These are phyloP conservation scores for Cerastoderma edule DNA, from an alignment of 2,888 invertebrate genomes.

Conservation along the genomic window DNA sequence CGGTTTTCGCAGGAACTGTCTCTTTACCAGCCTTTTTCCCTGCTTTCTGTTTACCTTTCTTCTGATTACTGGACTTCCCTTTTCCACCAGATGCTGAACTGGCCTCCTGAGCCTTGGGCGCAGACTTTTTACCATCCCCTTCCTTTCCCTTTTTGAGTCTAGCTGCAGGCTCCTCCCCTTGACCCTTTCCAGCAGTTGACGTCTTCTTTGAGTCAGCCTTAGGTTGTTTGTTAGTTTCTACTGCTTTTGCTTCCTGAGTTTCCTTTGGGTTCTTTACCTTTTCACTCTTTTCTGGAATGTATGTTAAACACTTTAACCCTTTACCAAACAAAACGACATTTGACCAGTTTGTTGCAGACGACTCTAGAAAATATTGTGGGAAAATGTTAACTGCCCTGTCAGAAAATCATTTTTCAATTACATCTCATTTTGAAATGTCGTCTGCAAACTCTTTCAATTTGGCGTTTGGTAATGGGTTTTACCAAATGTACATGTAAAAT, in stretches of 20 bases:
- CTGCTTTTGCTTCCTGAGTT: constrained; percentile 3
- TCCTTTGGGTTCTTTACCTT: too few relatives aligned
- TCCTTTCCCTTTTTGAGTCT: not conserved
- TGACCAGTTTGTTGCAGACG: too few relatives aligned
- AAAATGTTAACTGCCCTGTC: not conserved
- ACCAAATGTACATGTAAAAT: too few relatives aligned
- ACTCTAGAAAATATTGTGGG: too few relatives aligned
- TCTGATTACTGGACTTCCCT: constrained; percentile 12
- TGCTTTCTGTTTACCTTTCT: constrained; percentile 22
- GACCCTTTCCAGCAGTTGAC: not conserved
- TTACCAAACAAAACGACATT: not conserved
- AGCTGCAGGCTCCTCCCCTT: not conserved
- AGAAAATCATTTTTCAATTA: too few relatives aligned
- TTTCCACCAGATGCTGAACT: not conserved
- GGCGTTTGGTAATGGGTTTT: too few relatives aligned
- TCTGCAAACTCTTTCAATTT: too few relatives aligned
- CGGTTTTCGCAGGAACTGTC: constrained; percentile 7
- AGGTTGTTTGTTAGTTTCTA: not conserved
- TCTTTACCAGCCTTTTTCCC: constrained; percentile 9
- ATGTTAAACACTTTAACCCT: not conserved
- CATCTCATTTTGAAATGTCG: too few relatives aligned
- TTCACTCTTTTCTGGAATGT: not conserved
- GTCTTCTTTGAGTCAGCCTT: constrained; percentile 10
- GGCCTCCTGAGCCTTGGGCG: not conserved
- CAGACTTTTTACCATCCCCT: not conserved